Percentiles rank a stretch among this genome's conserved stretches.
phyloP scores from a whole-genome alignment of 2,113 vertebrate genomes.

The Mustelus asterias region DNA sequence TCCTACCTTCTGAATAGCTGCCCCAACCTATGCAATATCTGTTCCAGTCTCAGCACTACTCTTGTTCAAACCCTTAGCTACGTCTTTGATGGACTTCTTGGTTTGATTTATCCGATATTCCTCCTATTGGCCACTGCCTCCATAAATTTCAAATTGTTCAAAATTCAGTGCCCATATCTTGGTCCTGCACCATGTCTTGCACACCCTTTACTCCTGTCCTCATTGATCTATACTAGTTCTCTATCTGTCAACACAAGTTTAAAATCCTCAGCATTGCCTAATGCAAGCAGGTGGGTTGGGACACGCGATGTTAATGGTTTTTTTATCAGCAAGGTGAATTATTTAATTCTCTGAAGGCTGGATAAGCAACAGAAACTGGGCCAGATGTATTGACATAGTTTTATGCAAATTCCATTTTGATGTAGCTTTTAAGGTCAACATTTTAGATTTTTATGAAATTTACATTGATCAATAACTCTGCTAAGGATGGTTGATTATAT shows the following conservation, averaged over 20 bases:
- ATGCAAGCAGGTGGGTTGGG: neutral
- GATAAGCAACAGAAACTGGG: neutral
- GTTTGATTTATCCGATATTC: neutral
- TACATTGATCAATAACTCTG: neutral
- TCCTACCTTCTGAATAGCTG: neutral
- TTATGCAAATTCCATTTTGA: neutral
- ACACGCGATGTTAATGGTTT: neutral
- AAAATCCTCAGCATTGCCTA: neutral
- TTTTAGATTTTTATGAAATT: neutral
- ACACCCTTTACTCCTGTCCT: neutral
- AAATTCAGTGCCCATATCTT: neutral
- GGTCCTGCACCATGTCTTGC: neutral
- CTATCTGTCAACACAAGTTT: neutral
- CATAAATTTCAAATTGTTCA: neutral
- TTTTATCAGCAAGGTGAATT: neutral
- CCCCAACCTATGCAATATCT: too few species aligned
- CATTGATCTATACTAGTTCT: neutral
- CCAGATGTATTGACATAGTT: neutral
- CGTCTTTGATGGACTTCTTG: neutral
- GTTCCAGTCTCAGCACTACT: neutral
- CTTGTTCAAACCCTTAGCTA: neutral
- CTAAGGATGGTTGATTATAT: neutral
- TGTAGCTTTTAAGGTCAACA: neutral
- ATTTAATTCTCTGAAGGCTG: neutral
- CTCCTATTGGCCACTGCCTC: neutral